Evolutionary conservation across 2,113 vertebrate genomes (phyloP), one percentile per base, ranked within the genome.

Genomic region (Cettia cetti): DNA sequence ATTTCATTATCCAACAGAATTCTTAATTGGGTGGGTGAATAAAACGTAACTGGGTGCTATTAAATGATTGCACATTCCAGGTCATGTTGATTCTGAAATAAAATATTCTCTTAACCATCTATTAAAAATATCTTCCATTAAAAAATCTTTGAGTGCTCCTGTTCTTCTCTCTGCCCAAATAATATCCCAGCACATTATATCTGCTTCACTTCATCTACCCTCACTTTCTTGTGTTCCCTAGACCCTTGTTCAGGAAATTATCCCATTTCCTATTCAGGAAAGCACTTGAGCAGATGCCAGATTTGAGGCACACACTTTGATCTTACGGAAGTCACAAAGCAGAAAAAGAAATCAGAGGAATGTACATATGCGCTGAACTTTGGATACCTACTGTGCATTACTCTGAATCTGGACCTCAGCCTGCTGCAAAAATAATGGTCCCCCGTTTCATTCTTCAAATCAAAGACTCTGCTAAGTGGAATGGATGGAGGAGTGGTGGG

Each of bases 221-320:
- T 83, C 87, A 84, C 70, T 69, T 35, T 75, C 31, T 53, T n/a
- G 15, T 52, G 75, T 27, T 96, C 85, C 88, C 85, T 80, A 96
- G 68, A 90, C 44, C 31, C 79, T 83, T 90, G 69, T 89, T 94
- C 87, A 92, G 68, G 88, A 96, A 96, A 96, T 94, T 78, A 93
- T 60, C 44, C 91, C 26, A 79, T 75, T 91, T 92, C 92, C 76
- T 95, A 71, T 68, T 81, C 76, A 93, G 79, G 15, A 92, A 96
- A 93, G 60, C 82, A 71, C 64, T 89, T 7, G 3, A 83, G 76
- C 79, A 92, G 72, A 90, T 52, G 60, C 44, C 60, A 90, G 72
- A 89, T 66, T 81, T 93, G 17, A 92, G 76, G 68, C 39, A 78
- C 28, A 82, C 3, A 33, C 56, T 88, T 90, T 68, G 83, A 93